These are phyloP conservation scores for Actinia equina DNA, from an alignment of 64 coral and sea anemone species.

Conservation along the genomic window DNA sequence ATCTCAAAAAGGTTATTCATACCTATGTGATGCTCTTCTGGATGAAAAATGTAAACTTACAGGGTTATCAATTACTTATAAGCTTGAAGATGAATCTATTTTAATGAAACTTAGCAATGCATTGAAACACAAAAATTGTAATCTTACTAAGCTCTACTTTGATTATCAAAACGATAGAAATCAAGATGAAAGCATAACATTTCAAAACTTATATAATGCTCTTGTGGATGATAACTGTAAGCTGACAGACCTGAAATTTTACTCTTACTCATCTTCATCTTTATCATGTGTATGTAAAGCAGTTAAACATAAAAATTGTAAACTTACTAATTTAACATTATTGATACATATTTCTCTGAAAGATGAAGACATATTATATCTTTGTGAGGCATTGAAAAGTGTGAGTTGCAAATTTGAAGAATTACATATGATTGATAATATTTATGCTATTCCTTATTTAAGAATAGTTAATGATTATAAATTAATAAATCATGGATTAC, in stretches of 20 bases:
- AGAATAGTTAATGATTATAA: no score
- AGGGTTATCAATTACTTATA: neutral
- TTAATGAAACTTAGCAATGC: neutral
- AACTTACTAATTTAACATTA: neutral
- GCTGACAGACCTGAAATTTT: neutral
- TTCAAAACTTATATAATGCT: neutral
- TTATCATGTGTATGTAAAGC: neutral
- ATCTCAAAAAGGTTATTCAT: neutral
- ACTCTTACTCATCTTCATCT: neutral
- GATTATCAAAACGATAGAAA: neutral
- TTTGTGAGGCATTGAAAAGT: neutral
- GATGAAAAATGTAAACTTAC: conserved; percentile 12
- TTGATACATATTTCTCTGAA: fast-evolving
- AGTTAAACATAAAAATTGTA: neutral
- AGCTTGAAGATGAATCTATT: no score
- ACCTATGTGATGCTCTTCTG: conserved; percentile 1
- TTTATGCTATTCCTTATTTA: no score
- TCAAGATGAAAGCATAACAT: neutral
- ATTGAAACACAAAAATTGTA: neutral
- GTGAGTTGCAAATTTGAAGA: no score
- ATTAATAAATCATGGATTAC: no score
- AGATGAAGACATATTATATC: neutral
- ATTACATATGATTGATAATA: no score
- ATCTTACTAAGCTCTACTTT: neutral
- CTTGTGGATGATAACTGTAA: neutral